Evolutionary conservation across 2,113 vertebrate genomes (phyloP).

Genomic region (Hippolais icterina): DNA sequence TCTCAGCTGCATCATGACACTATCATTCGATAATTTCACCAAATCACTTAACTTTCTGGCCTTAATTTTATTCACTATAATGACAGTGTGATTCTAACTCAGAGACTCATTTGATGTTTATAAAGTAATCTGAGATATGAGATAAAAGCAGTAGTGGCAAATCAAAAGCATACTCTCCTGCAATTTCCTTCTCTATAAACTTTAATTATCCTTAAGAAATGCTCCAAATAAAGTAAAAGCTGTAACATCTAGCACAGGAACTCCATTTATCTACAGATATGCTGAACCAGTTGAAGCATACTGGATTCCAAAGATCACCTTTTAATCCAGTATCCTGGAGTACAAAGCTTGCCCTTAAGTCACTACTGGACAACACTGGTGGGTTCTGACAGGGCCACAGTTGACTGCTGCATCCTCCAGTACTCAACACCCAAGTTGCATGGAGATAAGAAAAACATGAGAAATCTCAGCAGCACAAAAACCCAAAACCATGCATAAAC

Average conservation of each 20-base stretch:
- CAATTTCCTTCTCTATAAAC: neutral
- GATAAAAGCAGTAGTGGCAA: slow-evolving; percentile 13
- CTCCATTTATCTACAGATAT: neutral
- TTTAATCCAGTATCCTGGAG: neutral
- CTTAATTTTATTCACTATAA: neutral
- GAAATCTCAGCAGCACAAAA: neutral
- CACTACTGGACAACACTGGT: fast-evolving
- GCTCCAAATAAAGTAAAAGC: neutral
- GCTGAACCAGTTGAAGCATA: neutral
- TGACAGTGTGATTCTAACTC: neutral
- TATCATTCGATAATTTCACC: neutral
- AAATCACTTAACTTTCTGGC: slow-evolving; percentile 7
- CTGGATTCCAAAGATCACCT: neutral
- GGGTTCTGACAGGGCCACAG: neutral
- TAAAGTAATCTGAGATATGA: neutral
- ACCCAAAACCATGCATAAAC: neutral
- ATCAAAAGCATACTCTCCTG: neutral
- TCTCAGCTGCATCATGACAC: neutral
- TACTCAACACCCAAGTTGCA: neutral
- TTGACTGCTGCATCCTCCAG: neutral
- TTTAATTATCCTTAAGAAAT: neutral
- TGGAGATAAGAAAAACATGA: neutral
- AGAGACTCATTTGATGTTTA: neutral
- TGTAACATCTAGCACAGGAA: neutral
- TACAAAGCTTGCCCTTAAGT: neutral